Conservation (phyloP, 1,140 invertebrate genomes). For the Batillaria attramentaria region DNA sequence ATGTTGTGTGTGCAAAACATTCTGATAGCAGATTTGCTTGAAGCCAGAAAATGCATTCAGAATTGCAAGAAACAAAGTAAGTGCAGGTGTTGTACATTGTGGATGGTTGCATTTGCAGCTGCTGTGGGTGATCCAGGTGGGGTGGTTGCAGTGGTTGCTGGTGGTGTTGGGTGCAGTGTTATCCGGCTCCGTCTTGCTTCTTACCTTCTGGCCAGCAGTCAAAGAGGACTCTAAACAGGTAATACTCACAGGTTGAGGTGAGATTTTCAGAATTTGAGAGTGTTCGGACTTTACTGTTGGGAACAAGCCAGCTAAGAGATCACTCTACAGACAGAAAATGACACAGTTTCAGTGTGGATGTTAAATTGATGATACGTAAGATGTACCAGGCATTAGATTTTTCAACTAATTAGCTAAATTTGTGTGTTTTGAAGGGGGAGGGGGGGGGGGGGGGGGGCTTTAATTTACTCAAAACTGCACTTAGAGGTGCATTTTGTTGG, state of each 20-base stretch:
- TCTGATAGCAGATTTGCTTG: too few species aligned
- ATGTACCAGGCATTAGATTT: background rate
- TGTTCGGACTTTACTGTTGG: conserved; percentile 2
- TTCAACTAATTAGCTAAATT: background rate
- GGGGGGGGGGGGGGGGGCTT: background rate
- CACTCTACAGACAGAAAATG: background rate
- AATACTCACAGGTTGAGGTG: background rate
- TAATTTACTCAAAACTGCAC: background rate
- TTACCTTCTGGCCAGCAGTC: conserved; percentile 85
- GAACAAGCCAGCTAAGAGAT: background rate
- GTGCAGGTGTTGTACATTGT: conserved; percentile 23
- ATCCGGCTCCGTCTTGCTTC: conserved; percentile 88
- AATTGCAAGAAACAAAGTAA: too few species aligned
- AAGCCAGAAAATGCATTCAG: too few species aligned
- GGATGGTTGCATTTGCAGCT: too few species aligned
- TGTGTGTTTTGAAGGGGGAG: background rate
- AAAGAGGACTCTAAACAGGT: conserved; percentile 74
- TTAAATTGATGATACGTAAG: too few species aligned
- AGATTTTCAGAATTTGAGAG: background rate
- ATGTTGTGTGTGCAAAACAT: too few species aligned
- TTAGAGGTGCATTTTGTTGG: background rate
- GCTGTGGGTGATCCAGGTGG: conserved; percentile 88
- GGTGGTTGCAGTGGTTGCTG: conserved; percentile 89
- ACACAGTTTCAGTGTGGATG: background rate
- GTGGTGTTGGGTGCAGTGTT: conserved; percentile 84